Percentiles rank a stretch among this genome's conserved stretches.
phyloP scores from a whole-genome alignment of 2,888 invertebrate species.

The Eupeodes luniger region DNA sequence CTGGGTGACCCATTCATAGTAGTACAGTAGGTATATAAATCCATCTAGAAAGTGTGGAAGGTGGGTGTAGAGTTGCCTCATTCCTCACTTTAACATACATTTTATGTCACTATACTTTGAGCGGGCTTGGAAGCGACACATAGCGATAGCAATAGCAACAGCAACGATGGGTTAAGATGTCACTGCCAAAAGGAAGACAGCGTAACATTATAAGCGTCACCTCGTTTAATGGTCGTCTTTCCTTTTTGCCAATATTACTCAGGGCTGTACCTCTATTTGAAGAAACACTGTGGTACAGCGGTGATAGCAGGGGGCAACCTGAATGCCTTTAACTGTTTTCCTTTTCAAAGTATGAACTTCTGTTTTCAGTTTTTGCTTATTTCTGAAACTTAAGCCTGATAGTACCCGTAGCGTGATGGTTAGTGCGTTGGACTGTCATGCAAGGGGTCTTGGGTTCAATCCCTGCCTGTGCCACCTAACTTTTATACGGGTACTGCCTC shows the following conservation, averaged over 20 bases:
- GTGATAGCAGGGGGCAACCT: too few relatives aligned
- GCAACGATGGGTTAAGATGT: conserved; percentile 51
- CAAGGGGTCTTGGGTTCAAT: too few relatives aligned
- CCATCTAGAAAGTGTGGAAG: not conserved
- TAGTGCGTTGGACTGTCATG: too few relatives aligned
- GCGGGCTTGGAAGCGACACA: not conserved
- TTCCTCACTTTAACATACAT: conserved; percentile 6
- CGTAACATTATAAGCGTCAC: conserved; percentile 59
- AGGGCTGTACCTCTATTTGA: conserved; percentile 3
- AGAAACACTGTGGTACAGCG: too few relatives aligned
- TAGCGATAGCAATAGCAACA: not conserved
- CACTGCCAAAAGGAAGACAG: conserved; percentile 59
- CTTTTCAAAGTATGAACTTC: too few relatives aligned
- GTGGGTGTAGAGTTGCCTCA: not conserved
- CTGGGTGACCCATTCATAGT: conserved; percentile 22
- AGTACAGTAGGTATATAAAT: not conserved
- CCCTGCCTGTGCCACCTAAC: too few relatives aligned
- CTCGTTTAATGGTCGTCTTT: conserved; percentile 50
- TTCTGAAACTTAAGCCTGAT: too few relatives aligned
- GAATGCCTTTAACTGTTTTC: not conserved
- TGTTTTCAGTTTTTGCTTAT: too few relatives aligned
- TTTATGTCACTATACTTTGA: conserved; percentile 41
- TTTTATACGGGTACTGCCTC: too few relatives aligned
- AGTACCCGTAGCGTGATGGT: too few relatives aligned
- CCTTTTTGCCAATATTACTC: conserved; percentile 8